Base-by-base conservation (phyloP, 2,888 invertebrate genomes). In the Lucinisca nassula region DNA sequence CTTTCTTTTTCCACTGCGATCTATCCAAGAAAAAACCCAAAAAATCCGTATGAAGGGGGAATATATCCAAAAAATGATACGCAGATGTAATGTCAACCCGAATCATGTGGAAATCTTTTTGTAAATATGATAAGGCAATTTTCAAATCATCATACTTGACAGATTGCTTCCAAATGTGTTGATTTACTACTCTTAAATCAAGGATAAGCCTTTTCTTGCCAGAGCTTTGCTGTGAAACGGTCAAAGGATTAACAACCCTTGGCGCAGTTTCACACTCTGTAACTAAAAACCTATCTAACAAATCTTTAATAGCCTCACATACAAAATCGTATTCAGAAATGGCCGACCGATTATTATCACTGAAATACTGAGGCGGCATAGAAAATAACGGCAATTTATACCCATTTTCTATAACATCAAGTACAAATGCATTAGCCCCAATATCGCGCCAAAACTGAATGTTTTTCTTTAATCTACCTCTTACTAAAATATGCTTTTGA, bases 131-230 rank as follows among this genome's bases (percentile, higher is more conserved):
- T 2, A 79, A 32, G 32, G 45, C n/a, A 24, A 35, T 24, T 24
- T 73, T 30, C n/a, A 32, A 17, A 70, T 67, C 35, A 6, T 24
- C 55, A 32, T 55, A 76, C 24, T 76, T 51, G 8, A 76, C 32
- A 12, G 51, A 55, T 24, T 55, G 76, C 35, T 76, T 76, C 55
- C 51, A 76, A 17, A 70, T 6, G 45, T 70, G 70, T 49, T 40
- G 40, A 35, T 79, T 79, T 27, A 79, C 67, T 21, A 32, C 21
- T 27, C 70, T n/a, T 30, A 79, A 49, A 49, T 70, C 45, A 49
- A 70, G 70, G 35, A 70, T 79, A 14, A 79, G 51, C 37, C 78
- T 78, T 61, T 58, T 78, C 58, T 78, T 78, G 3, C 79, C 67
- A 79, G n/a, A 45, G 45, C 49, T 79, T 21, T 79, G 51, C n/a